phyloP scores from a whole-genome alignment of 2,888 invertebrate species.

The Azorinus chamasolen region DNA sequence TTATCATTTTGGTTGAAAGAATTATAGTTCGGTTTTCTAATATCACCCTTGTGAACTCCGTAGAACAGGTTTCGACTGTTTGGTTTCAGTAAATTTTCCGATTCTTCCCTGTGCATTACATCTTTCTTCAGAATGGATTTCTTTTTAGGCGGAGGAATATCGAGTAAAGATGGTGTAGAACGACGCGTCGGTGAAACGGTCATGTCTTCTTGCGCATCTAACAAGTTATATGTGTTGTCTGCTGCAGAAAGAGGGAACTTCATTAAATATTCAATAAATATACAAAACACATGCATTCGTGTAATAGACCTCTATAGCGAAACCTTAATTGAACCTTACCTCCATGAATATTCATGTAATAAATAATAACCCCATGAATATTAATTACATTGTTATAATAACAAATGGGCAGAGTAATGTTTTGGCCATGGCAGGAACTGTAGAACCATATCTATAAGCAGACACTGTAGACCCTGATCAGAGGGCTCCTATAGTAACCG shows the following conservation, averaged over 20 bases:
- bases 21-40: slow-evolving; percentile 19
- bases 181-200: slow-evolving; percentile 46
- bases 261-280: too few species aligned
- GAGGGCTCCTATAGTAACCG: too few species aligned
- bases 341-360: too few species aligned
- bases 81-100: slow-evolving; percentile 87
- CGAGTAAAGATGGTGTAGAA: slow-evolving; percentile 71
- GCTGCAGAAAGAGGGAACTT: background rate
- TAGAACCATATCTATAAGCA: too few species aligned
- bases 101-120: slow-evolving; percentile 89
- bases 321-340: too few species aligned
- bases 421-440: too few species aligned
- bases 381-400: too few species aligned
- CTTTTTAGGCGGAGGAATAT: slow-evolving; percentile 87
- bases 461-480: too few species aligned
- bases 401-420: too few species aligned
- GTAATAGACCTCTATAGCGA: too few species aligned
- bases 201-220: slow-evolving; percentile 41
- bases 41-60: slow-evolving; percentile 33
- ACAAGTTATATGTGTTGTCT: slow-evolving; percentile 41
- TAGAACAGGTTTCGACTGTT: slow-evolving; percentile 38
- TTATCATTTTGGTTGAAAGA: slow-evolving; percentile 32
- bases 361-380: too few species aligned
- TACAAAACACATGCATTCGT: too few species aligned
- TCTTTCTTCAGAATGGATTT: slow-evolving; percentile 93